phyloP scores from a whole-genome alignment of 2,113 vertebrate genomes.

The Muntiacus reevesi region DNA sequence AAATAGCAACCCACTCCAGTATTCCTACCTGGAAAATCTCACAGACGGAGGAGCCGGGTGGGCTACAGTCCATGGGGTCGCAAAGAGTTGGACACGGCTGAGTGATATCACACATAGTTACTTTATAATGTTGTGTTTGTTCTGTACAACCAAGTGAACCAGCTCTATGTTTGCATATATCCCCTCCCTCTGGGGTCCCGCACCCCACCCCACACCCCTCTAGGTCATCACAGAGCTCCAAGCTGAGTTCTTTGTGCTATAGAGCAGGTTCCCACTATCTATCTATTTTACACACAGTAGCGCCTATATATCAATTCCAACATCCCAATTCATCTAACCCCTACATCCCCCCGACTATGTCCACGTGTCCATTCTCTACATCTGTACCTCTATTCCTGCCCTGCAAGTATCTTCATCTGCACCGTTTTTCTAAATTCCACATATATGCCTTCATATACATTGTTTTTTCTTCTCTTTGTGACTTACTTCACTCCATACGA shows the following conservation, averaged over 20 bases:
- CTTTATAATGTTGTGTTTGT: background rate
- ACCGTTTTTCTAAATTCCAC: background rate
- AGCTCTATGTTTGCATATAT: background rate
- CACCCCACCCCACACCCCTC: background rate
- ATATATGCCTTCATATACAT: background rate
- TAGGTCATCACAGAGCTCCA: background rate
- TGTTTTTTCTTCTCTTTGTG: background rate
- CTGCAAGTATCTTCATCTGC: background rate
- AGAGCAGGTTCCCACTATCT: background rate
- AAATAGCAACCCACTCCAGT: background rate
- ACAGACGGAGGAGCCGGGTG: rapidly evolving
- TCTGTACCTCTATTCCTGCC: background rate
- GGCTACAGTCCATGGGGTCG: background rate
- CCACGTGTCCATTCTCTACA: background rate
- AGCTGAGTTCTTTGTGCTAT: background rate
- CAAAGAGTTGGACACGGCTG: background rate
- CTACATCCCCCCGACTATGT: background rate
- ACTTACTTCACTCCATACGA: background rate
- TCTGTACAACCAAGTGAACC: background rate
- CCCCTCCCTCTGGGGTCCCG: background rate
- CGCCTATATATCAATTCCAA: background rate
- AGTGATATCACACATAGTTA: background rate
- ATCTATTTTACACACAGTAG: background rate
- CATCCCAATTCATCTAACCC: background rate
- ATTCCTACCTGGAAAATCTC: background rate